A percentile compares a stretch with the other conserved stretches of the same genome.
These are phyloP conservation scores for Callorhinus ursinus DNA, from an alignment of 2,113 vertebrate genomes.

Conservation along the genomic window DNA sequence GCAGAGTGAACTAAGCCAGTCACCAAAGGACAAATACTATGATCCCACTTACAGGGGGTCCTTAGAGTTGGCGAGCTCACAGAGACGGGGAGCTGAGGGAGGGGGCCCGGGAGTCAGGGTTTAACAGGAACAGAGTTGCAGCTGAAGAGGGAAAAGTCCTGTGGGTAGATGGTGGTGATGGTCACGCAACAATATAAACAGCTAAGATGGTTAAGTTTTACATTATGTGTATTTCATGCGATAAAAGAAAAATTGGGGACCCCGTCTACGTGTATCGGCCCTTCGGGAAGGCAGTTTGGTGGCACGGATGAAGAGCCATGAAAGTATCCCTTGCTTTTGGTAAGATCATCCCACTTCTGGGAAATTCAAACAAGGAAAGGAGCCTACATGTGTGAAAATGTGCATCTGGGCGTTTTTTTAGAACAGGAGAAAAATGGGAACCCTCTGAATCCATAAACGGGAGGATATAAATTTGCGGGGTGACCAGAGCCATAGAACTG, in stretches of 20 bases:
- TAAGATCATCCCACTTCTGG: not conserved
- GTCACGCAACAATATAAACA: accelerated
- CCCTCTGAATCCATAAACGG: not conserved
- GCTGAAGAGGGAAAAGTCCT: not conserved
- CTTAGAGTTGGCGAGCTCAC: accelerated
- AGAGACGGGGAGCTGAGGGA: not conserved
- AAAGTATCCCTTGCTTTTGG: not conserved
- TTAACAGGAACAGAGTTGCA: not conserved
- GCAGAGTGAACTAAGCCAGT: not conserved
- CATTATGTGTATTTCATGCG: not conserved
- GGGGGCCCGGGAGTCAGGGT: accelerated
- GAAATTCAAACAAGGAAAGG: not conserved
- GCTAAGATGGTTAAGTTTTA: not conserved
- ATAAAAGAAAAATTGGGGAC: not conserved
- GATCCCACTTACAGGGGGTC: accelerated
- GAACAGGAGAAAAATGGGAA: not conserved
- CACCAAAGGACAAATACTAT: no score
- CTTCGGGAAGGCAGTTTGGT: not conserved
- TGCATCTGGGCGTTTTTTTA: not conserved
- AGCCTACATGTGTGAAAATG: accelerated
- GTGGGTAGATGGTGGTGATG: accelerated
- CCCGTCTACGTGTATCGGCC: accelerated
- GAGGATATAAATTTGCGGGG: not conserved
- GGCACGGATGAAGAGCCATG: not conserved
- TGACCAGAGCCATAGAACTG: accelerated